Conservation (phyloP, 64 coral and sea anemone species). For the Astreopora myriophthalma region DNA sequence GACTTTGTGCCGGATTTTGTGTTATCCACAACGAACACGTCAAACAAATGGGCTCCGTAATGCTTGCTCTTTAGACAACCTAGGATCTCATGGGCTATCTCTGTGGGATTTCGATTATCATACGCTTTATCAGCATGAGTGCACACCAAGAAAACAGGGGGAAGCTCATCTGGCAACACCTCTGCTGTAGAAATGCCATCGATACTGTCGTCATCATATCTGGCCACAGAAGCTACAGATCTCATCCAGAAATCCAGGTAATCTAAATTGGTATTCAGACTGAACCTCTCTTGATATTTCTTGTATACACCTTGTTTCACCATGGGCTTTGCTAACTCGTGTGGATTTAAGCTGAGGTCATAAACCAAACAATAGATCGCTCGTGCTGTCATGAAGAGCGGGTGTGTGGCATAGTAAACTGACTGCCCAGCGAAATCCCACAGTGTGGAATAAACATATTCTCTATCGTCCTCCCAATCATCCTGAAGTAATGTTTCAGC, state of each 20-base stretch:
- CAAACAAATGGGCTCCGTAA: background rate
- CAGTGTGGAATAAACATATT: background rate
- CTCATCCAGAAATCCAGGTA: conserved; percentile 53
- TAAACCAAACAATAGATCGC: background rate
- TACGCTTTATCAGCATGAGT: conserved; percentile 34
- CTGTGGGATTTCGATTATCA: background rate
- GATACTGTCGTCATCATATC: background rate
- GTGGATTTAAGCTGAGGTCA: background rate
- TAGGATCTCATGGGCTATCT: background rate
- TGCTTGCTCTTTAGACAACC: background rate
- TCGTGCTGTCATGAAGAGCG: background rate
- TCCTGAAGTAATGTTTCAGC: too few species aligned
- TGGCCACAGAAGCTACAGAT: conserved; percentile 22
- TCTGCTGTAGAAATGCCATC: background rate
- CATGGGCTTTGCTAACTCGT: background rate
- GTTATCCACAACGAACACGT: background rate
- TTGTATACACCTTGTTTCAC: background rate
- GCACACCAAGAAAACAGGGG: conserved; percentile 40
- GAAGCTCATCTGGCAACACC: background rate
- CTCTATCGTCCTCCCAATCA: too few species aligned
- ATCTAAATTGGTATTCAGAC: conserved; percentile 29
- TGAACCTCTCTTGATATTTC: background rate
- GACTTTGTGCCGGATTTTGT: background rate
- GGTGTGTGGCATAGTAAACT: background rate
- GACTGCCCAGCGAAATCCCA: background rate